These are phyloP conservation scores for Lepidochrysops patricia DNA, from an alignment of 2,888 invertebrate species.

Conservation along the genomic window DNA sequence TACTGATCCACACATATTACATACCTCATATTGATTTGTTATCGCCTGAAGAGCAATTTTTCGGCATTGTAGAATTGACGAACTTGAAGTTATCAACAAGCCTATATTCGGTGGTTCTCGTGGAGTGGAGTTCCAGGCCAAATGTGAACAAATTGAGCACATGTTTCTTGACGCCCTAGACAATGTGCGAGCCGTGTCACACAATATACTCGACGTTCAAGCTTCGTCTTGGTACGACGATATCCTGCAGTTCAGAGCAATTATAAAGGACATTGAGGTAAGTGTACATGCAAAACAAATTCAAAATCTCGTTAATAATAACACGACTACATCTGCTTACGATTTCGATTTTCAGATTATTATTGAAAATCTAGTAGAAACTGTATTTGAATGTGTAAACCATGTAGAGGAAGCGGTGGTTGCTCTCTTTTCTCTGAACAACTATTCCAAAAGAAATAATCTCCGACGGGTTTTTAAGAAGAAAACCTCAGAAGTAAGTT, in stretches of 20 bases:
- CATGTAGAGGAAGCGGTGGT: conserved; percentile 88
- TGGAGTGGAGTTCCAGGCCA: conserved; percentile 78
- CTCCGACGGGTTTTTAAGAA: conserved; percentile 80
- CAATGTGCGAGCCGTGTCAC: conserved; percentile 74
- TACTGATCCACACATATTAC: neutral
- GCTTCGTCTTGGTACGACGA: conserved; percentile 88
- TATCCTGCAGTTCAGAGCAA: conserved; percentile 74
- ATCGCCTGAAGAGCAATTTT: neutral
- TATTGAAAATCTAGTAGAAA: conserved; percentile 86
- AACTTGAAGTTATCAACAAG: conserved; percentile 78
- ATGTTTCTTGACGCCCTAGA: conserved; percentile 79
- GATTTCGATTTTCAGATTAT: conserved; percentile 72
- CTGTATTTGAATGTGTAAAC: conserved; percentile 84
- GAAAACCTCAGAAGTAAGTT: conserved; percentile 76
- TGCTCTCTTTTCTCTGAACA: conserved; percentile 83
- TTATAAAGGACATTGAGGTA: conserved; percentile 78
- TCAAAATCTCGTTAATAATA: neutral
- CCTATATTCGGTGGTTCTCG: conserved; percentile 86
- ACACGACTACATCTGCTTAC: neutral
- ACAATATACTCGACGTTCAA: conserved; percentile 84
- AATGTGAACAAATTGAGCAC: conserved; percentile 82
- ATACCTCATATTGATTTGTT: neutral
- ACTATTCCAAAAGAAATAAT: conserved; percentile 83
- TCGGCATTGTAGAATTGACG: conserved; percentile 75
- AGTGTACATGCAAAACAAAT: no score